Evolutionary conservation across 2,888 invertebrate genomes (phyloP), one percentile per base, ranked within the genome.

Genomic region (Salticus scenicus): DNA sequence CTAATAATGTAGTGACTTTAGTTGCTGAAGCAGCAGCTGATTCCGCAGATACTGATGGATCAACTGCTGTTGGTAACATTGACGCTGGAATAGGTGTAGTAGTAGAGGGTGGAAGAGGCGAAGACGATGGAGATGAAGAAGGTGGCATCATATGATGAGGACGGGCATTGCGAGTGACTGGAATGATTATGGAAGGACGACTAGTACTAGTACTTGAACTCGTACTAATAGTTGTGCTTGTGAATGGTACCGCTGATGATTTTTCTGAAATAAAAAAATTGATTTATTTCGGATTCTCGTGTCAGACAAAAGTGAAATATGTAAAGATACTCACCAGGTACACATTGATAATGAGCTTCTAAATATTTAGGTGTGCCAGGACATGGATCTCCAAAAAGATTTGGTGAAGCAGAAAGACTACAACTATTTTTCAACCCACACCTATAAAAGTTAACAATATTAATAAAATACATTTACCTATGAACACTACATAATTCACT

Each of bases 361-460:
- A 93, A 91, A 92, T 94, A 94, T 91, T 94, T 93, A 89, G 91
- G 91, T 88, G 93, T 93, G 87, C 92, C 93, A 88, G 93, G 92
- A 91, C 94, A 94, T 87, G 93, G 93, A 90, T 94, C 92, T 89
- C 88, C 89, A 93, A 94, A 91, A 7, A 79, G 37, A 27, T 67
- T 51, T 12, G 80, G 79, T 0, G 86, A 75, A 4, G 86, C 80
- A 37, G 86, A 80, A 30, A 86, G 80, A 82, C 77, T 82, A 70
- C 87, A 87, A 14, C 74, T 82, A 31, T 82, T 87, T 72, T 82
- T 87, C 78, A 77, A 63, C 1, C 77, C 82, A 74, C 87, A 87
- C 33, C 87, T 87, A 28, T 41, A 78, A 70, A 66, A 67, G 5
- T 8, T 17, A 71, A 75, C 7, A 47, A 42, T 37, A 66, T 64